Conservation (phyloP, 2,888 invertebrate genomes). For the Anaspis maculata region DNA sequence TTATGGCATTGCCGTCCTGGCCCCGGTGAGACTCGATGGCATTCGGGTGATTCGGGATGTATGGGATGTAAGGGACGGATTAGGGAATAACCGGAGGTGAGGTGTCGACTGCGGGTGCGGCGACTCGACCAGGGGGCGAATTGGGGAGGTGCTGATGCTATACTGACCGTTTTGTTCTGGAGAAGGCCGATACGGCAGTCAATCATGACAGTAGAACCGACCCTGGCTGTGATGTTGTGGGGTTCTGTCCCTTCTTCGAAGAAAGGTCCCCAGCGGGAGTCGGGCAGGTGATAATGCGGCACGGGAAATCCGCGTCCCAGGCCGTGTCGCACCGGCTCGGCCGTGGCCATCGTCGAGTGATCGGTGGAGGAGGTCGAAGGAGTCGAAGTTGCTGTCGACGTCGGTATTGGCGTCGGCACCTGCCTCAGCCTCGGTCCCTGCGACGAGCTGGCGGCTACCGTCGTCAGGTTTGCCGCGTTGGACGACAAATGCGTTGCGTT, state of each 20-base stretch:
- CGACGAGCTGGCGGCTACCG: slow-evolving; percentile 2
- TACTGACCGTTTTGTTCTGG: slow-evolving; percentile 51
- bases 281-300: slow-evolving; percentile 42
- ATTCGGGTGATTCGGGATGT: too few species aligned
- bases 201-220: slow-evolving; percentile 49
- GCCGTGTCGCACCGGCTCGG: slow-evolving; percentile 28
- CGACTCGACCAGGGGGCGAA: too few species aligned
- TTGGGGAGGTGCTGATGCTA: too few species aligned
- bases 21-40: too few species aligned
- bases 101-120: too few species aligned
- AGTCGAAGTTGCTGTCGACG: slow-evolving; percentile 5
- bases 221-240: slow-evolving; percentile 49
- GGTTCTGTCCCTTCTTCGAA: slow-evolving; percentile 52
- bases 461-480: slow-evolving; percentile 5
- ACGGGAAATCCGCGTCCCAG: slow-evolving; percentile 29
- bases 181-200: slow-evolving; percentile 54
- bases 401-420: slow-evolving; percentile 1
- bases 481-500: slow-evolving; percentile 7
- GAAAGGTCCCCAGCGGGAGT: slow-evolving; percentile 53
- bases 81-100: too few species aligned
- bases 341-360: slow-evolving; percentile 9
- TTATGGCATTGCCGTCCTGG: too few species aligned
- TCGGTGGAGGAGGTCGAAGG: slow-evolving; percentile 1
- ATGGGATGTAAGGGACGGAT: too few species aligned
- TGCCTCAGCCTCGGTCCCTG: neutral